Base-by-base conservation (phyloP, 1,140 invertebrate species). In the Leptinotarsa defecta region DNA sequence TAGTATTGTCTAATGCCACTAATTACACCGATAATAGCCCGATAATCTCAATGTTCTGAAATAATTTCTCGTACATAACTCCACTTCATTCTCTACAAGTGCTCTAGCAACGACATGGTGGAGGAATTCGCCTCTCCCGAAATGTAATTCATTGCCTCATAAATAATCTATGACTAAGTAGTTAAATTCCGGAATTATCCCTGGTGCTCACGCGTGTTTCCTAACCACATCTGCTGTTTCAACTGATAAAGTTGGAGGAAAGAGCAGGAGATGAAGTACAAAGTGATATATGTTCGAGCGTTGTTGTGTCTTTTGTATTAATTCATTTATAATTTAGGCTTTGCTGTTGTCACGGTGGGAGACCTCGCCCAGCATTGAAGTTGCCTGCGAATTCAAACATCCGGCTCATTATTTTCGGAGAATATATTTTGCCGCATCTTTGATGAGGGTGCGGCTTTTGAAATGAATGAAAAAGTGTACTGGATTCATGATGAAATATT, bases 81-180 rank as follows among this genome's bases (percentile, higher is more conserved):
- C 6, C n/a, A 57, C 52, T 57, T 19, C n/a, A 19, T 17, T 57
- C 17, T 57, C 52, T 57, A 57, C 52, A 57, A 57, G 34, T 19
- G 6, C 17, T 57, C 52, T 19, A 13, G 52, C 15, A 57, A 19
- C 52, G 52, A 57, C 52, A 0, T 19, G 0, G 15, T 57, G 52
- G n/a, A 57, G 52, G n/a, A 57, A 15, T 19, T 19, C 52, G 13
- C 52, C 17, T 57, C n/a, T 15, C 52, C 15, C 65, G 71, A 75
- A 77, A 77, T 73, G 74, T 77, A 77, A 77, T 77, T 77, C 74
- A 77, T 69, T 68, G 76, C 69, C 74, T 75, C 76, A 77, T 77
- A 77, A 77, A 77, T 77, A 77, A 77, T 69, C 57, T 69, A 75
- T 75, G 74, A 75, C 74, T 77, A 77, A 75, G 73, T 75, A 77